phyloP scores from a whole-genome alignment of 1,140 invertebrate species.

The Orius laevigatus region DNA sequence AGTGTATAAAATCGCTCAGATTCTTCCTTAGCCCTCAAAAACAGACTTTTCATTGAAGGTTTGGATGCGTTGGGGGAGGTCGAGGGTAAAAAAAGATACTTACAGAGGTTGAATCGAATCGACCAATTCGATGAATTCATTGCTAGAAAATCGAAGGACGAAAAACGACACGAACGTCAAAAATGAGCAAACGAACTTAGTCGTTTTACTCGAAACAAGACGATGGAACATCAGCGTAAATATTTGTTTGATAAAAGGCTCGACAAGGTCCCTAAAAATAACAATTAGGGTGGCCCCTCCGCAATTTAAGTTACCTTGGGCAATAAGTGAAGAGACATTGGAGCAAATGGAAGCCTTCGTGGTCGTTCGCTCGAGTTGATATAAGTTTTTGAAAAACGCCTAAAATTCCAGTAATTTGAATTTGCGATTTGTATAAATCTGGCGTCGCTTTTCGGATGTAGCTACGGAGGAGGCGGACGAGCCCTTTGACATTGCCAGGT shows the following conservation, averaged over 20 bases:
- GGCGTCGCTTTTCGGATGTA: conserved; percentile 39
- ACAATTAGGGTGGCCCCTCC: not conserved
- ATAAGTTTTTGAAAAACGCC: conserved; percentile 95
- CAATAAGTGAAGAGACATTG: conserved; percentile 66
- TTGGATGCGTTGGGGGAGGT: no score
- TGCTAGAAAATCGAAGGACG: conserved; percentile 57
- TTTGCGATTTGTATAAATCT: conserved; percentile 21
- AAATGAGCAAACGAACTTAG: conserved; percentile 77
- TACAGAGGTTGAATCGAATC: conserved; percentile 76
- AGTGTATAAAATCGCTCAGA: no score
- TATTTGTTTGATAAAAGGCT: conserved; percentile 69
- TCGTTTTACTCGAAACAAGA: conserved; percentile 80
- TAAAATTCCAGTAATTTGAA: conserved; percentile 46
- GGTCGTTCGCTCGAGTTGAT: conserved; percentile 86
- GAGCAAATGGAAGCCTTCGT: conserved; percentile 86
- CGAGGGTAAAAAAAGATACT: no score
- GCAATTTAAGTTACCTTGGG: conserved; percentile 38
- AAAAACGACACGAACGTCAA: conserved; percentile 83
- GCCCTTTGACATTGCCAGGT: conserved; percentile 76
- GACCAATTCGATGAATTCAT: conserved; percentile 53
- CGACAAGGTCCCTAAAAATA: conserved; percentile 41
- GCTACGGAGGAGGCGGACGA: conserved; percentile 75
- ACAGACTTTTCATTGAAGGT: no score
- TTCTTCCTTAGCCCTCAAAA: no score
- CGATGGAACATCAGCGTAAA: conserved; percentile 84